Base-by-base conservation (phyloP, 2,113 vertebrate species). In the Ornithorhynchus anatinus region DNA sequence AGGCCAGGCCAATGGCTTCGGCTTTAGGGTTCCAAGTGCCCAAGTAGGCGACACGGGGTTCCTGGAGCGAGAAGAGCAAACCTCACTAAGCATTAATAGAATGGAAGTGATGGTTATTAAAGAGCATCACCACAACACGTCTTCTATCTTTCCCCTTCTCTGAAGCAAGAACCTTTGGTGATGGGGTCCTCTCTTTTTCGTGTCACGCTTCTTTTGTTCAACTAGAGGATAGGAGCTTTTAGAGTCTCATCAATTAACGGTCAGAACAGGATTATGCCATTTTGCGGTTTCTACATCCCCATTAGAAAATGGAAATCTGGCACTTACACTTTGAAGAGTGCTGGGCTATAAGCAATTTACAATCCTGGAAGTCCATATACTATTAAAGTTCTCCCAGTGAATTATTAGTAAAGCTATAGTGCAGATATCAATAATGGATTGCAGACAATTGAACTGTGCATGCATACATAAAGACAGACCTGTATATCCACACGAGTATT, bases 371-470 rank as follows among this genome's bases (percentile, higher is more conserved):
- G 29, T 29, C 39, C 22, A 27, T 31, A 15, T 17, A 2, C 53
- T 22, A n/a, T 5, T 15, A 17, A 4, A 35, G 23, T 8, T 2
- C 8, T 31, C 10, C 12, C 23, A 19, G 40, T 14, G 11, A 19
- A 13, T 6, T 8, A 17, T 10, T 0, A 4, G 12, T 19, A 5
- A 39, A 43, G 17, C 16, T 1, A 1, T 8, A 1, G 0, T 13
- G 6, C 8, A 11, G 22, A n/a, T 10, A 3, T 13, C 10, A 12
- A 12, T 1, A 8, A 15, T 15, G 20, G 10, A 25, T 19, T n/a
- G 35, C 9, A 5, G n/a, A 42, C n/a, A 33, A 38, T n/a, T 8
- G 29, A 6, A 8, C 11, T 1, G 14, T 33, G 38, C 3, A 1
- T n/a, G n/a, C n/a, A n/a, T n/a, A n/a, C n/a, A n/a, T n/a, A n/a